These are phyloP conservation scores for Myxocyprinus asiaticus DNA, from an alignment of 2,113 vertebrate species.

Conservation along the genomic window DNA sequence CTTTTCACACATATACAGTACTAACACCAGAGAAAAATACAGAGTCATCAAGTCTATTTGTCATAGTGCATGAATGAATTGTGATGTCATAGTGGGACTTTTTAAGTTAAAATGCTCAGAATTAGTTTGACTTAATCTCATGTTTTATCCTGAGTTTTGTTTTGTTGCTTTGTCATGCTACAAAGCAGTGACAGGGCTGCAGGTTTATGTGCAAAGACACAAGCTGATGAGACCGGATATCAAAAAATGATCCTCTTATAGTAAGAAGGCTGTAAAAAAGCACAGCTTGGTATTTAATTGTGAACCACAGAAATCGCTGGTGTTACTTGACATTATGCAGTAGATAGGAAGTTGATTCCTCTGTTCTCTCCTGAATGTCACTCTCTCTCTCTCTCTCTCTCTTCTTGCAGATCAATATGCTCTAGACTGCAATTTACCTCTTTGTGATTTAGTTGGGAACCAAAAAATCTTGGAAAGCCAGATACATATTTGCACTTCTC, in stretches of 20 bases:
- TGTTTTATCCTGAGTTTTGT: not conserved
- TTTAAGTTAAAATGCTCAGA: not conserved
- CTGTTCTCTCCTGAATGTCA: not conserved
- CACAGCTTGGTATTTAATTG: not conserved
- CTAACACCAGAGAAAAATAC: not conserved
- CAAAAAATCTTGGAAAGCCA: no score
- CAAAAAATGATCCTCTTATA: conserved; percentile 1
- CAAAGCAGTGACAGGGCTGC: not conserved
- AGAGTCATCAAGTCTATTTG: not conserved
- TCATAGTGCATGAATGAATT: not conserved
- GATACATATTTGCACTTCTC: no score
- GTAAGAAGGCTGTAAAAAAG: not conserved
- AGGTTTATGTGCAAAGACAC: not conserved
- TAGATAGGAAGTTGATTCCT: not conserved
- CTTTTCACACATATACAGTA: not conserved
- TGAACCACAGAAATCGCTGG: not conserved
- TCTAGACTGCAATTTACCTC: not conserved
- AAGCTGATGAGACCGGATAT: not conserved
- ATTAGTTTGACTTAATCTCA: conserved; percentile 20
- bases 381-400: not conserved
- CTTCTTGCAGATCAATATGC: not conserved
- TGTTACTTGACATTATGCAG: not conserved
- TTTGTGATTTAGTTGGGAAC: not conserved
- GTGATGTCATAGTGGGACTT: not conserved
- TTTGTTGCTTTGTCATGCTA: conserved; percentile 5